Percentiles rank a stretch among this genome's conserved stretches.
These are phyloP conservation scores for Psittacus erithacus DNA, from an alignment of 2,113 vertebrate genomes.

Conservation along the genomic window DNA sequence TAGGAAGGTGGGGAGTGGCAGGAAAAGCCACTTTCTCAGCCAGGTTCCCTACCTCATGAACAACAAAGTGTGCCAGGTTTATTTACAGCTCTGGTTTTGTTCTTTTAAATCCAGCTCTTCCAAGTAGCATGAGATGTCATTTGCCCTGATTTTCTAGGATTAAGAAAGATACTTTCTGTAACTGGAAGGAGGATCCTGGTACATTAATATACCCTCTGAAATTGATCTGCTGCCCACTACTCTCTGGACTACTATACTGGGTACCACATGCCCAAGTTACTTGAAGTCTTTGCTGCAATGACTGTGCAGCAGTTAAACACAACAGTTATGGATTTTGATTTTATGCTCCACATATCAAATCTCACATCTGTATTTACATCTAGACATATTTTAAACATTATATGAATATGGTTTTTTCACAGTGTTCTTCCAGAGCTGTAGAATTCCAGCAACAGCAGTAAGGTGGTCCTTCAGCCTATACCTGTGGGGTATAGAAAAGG, in stretches of 20 bases:
- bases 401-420: accelerated
- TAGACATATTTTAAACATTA: background rate
- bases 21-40: background rate
- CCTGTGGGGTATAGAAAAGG: background rate
- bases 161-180: background rate
- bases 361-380: background rate
- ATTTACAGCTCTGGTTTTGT: background rate
- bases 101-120: background rate
- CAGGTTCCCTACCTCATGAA: background rate
- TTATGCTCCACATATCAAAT: background rate
- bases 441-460: background rate
- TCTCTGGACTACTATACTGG: background rate
- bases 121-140: background rate
- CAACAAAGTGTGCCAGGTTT: background rate
- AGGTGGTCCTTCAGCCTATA: background rate
- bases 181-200: background rate
- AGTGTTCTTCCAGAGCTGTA: background rate
- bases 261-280: background rate
- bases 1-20: background rate
- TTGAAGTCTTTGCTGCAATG: background rate
- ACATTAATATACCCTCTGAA: background rate
- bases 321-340: background rate
- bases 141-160: background rate
- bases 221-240: background rate
- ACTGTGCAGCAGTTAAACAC: background rate